Base-by-base conservation (phyloP, 2,113 vertebrate genomes). In the Tautogolabrus adspersus region DNA sequence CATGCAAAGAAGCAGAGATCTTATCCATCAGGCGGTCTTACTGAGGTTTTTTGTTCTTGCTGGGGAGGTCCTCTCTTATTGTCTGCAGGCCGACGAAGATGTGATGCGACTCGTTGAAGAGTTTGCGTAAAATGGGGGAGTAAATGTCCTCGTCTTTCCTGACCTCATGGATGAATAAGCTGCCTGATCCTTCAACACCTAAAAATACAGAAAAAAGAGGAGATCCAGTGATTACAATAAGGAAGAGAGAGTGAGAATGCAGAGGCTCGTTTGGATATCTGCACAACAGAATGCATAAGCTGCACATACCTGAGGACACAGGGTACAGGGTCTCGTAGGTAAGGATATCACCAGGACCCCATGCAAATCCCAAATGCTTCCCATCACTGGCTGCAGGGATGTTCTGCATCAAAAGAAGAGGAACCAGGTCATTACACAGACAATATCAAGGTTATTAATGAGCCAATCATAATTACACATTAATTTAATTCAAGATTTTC, bases 41-140 rank as follows among this genome's bases (percentile, higher is more conserved):
- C 95, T 95, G 94, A 0, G 90, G 57, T 83, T 94, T 95, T 67
- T 94, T 95, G 69, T 95, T 95, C 79, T 96, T 99, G 87, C 94
- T 97, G 3, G 94, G 91, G 21, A 95, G 79, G 59, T 97, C 97
- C 60, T 98, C 96, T 81, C 92, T 94, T 65, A 95, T 95, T 55
- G 94, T 96, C 86, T 99, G 98, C 22, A 99, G 95, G 2, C 96
- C 96, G 46, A 98, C 79, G 76, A 99, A 99, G 87, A 99, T 98
- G 73, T 96, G 96, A 89, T 99, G 98, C 0, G 97, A 98, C 90
- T 99, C 98, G 13, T 97, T 99, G 90, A 98, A 98, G 76, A 99
- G 97, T 79, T 99, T 99, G 70, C 97, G 94, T 83, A 98, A 87
- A 82, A 97, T 96, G 0, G 96, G 96, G 11, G 97, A 98, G 87